phyloP scores from a whole-genome alignment of 2,113 vertebrate species.

The Indicator maculatus region DNA sequence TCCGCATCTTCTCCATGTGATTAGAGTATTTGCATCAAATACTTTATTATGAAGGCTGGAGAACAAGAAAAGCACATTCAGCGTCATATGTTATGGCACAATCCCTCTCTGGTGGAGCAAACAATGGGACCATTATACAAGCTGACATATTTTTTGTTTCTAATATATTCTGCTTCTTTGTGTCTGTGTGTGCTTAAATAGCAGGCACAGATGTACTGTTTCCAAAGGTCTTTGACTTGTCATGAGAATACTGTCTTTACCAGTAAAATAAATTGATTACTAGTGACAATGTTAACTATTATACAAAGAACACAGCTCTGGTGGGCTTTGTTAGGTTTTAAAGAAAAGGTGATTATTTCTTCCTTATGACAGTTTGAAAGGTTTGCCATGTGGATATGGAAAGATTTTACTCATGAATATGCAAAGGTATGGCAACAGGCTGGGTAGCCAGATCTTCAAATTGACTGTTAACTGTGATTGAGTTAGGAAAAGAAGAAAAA shows the following conservation, averaged over 20 bases:
- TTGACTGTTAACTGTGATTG: constrained; percentile 38
- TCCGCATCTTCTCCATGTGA: constrained; percentile 45
- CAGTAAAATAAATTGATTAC: constrained; percentile 70
- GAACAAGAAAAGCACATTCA: constrained; percentile 72
- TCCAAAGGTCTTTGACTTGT: constrained; percentile 79
- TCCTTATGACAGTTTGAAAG: constrained; percentile 74
- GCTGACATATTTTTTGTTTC: constrained; percentile 80
- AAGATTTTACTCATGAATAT: constrained; percentile 71
- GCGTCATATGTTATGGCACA: constrained; percentile 72
- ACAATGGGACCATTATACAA: constrained; percentile 75
- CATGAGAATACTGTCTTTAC: constrained; percentile 73
- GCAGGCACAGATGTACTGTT: constrained; percentile 78
- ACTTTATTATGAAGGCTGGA: constrained; percentile 62
- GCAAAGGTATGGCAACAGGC: constrained; percentile 44
- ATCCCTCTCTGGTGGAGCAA: constrained; percentile 70
- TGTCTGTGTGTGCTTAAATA: constrained; percentile 76
- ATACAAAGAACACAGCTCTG: constrained; percentile 54
- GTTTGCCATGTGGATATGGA: constrained; percentile 67
- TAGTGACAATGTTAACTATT: constrained; percentile 68
- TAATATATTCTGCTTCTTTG: constrained; percentile 78
- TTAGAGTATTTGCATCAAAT: constrained; percentile 60
- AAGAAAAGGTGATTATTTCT: constrained; percentile 73
- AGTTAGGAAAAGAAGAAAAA: not conserved
- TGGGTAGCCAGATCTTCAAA: constrained; percentile 29
- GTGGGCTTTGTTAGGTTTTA: constrained; percentile 65